These are phyloP conservation scores for Pachyrhynchus sulphureomaculatus DNA, from an alignment of 1,140 invertebrate species.

Conservation along the genomic window DNA sequence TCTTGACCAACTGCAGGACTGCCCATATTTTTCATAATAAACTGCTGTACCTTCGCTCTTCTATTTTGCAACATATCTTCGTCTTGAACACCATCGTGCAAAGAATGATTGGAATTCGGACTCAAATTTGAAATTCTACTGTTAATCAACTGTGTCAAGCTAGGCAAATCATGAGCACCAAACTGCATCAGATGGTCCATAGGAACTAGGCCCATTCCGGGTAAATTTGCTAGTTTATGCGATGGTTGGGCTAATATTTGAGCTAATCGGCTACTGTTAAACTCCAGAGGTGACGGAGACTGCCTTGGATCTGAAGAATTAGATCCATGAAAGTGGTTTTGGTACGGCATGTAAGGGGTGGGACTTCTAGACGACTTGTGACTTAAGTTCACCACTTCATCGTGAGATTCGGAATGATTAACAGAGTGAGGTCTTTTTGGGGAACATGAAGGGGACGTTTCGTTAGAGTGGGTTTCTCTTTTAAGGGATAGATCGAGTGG, in stretches of 20 bases:
- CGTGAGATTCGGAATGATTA: conserved; percentile 60
- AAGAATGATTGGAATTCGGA: conserved; percentile 60
- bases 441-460: conserved; percentile 62
- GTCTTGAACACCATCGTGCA: conserved; percentile 50
- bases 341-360: conserved; percentile 55
- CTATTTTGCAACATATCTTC: conserved; percentile 38
- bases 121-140: conserved; percentile 59
- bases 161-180: conserved; percentile 59
- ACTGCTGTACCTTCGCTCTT: conserved; percentile 40
- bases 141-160: conserved; percentile 53
- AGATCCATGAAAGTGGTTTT: conserved; percentile 58
- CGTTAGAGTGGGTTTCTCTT: conserved; percentile 58
- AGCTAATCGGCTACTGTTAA: conserved; percentile 51
- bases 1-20: conserved; percentile 46
- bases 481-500: conserved; percentile 88
- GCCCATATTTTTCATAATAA: conserved; percentile 45
- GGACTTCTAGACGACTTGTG: conserved; percentile 67
- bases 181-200: conserved; percentile 66
- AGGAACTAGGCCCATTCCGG: conserved; percentile 54
- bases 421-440: conserved; percentile 58
- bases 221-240: conserved; percentile 50
- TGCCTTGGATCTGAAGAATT: conserved; percentile 54
- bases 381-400: conserved; percentile 72
- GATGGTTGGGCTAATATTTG: conserved; percentile 54
- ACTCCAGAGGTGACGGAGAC: conserved; percentile 53